Conservation (phyloP, 37 sponge, comb jelly and placozoan species). For the Dysidea cf. avara region DNA sequence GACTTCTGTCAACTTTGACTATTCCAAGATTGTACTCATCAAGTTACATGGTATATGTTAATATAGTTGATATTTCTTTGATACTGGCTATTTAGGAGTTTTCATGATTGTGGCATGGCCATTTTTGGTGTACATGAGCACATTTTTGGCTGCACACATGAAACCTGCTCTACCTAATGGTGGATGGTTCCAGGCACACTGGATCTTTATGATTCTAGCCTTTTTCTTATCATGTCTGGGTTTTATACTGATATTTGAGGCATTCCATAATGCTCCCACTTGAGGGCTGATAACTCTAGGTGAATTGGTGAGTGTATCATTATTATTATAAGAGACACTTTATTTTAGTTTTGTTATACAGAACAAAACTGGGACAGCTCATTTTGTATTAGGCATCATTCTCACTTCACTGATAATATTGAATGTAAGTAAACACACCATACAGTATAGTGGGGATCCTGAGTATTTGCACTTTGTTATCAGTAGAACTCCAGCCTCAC, state of each 20-base stretch:
- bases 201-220: neutral
- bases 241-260: too few relatives aligned
- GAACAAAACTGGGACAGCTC: too few relatives aligned
- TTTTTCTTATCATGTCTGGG: neutral
- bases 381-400: conserved; percentile 54
- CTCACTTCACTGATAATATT: conserved; percentile 48
- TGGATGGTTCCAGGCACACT: conserved; percentile 68
- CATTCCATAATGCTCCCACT: neutral
- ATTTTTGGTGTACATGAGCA: conserved; percentile 39
- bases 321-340: neutral
- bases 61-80: too few relatives aligned
- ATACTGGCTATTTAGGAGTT: too few relatives aligned
- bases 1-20: too few relatives aligned
- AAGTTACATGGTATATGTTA: too few relatives aligned
- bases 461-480: too few relatives aligned
- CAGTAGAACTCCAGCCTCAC: too few relatives aligned
- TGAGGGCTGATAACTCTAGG: conserved; percentile 41
- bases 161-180: conserved; percentile 65
- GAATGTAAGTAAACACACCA: conserved; percentile 82
- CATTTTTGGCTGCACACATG: conserved; percentile 74
- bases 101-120: conserved; percentile 71
- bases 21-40: too few relatives aligned
- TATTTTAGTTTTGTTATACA: too few relatives aligned
- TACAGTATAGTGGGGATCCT: too few relatives aligned
- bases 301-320: too few relatives aligned